phyloP scores from a whole-genome alignment of 2,888 invertebrate species.

The Altica lythri region DNA sequence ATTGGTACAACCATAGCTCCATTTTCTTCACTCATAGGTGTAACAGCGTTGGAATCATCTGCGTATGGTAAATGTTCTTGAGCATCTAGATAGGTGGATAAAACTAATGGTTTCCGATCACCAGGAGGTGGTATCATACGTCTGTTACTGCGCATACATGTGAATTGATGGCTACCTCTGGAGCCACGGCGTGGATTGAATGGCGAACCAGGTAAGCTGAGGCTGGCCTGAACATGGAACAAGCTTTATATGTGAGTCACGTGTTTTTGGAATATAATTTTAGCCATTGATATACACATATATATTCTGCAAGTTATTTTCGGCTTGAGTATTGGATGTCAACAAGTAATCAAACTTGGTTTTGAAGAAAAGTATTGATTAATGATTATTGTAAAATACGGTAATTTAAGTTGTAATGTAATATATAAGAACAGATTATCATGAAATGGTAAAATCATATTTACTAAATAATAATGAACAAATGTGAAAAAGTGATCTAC shows the following conservation, averaged over 20 bases:
- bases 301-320: conserved; percentile 4
- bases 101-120: conserved; percentile 90
- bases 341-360: too few relatives aligned
- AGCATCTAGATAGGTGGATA: conserved; percentile 92
- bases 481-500: too few relatives aligned
- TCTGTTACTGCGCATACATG: conserved; percentile 78
- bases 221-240: conserved; percentile 78
- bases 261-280: neutral
- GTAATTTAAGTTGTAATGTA: too few relatives aligned
- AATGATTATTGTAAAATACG: too few relatives aligned
- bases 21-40: conserved; percentile 97
- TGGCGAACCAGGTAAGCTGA: conserved; percentile 96
- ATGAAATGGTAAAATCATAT: too few relatives aligned
- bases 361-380: too few relatives aligned
- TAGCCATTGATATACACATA: neutral
- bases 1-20: conserved; percentile 92
- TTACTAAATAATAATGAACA: too few relatives aligned
- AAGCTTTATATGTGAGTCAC: conserved; percentile 53
- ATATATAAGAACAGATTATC: too few relatives aligned
- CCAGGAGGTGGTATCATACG: conserved; percentile 78
- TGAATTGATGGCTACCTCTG: conserved; percentile 90
- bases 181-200: conserved; percentile 91
- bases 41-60: conserved; percentile 96
- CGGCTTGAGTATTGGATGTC: neutral
- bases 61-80: conserved; percentile 96